Base-by-base conservation (phyloP, 2,113 vertebrate genomes). In the Indri indri region DNA sequence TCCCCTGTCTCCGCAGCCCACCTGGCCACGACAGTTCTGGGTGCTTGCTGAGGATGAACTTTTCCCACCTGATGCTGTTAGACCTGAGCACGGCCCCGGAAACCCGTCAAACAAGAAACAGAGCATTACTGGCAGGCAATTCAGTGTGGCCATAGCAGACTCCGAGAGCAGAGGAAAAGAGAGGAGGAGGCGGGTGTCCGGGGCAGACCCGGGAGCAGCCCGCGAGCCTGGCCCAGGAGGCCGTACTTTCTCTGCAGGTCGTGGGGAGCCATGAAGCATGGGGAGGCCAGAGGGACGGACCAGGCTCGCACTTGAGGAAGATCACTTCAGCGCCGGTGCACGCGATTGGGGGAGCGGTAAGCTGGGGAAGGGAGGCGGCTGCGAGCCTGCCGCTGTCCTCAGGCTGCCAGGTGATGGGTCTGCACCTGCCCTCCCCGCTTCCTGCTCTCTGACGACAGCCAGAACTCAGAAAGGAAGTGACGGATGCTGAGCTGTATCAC, bases 71-170 rank as follows among this genome's bases (percentile, higher is more conserved):
- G 37, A 88, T 50, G 37, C 11, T 84, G 6, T 61, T 47, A 34
- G 79, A 30, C 52, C 47, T 8, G 1, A 61, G 22, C 32, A 9
- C 3, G 3, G 47, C 23, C 63, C 25, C 7, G 22, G 71, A 91
- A 63, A 32, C 25, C n/a, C 86, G 94, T 71, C 94, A 96, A 98
- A 80, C 92, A 86, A 96, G 88, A 98, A 96, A 86, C 85, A 93
- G 97, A 97, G 30, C 54, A 6, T 16, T 88, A 96, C 88, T 3
- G 89, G 97, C n/a, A 9, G 22, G 83, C 6, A 25, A 16, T 32
- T 84, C 77, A 37, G n/a, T 54, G 52, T 77, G 61, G 54, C 14
- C 34, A 9, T 5, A 47, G 52, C 13, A 10, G 77, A 65, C 34
- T 90, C 73, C 0, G 5, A 52, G 80, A 82, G 59, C 9, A 34